Conservation (phyloP, 2,113 vertebrate genomes). For the Bubo blakistoni region DNA sequence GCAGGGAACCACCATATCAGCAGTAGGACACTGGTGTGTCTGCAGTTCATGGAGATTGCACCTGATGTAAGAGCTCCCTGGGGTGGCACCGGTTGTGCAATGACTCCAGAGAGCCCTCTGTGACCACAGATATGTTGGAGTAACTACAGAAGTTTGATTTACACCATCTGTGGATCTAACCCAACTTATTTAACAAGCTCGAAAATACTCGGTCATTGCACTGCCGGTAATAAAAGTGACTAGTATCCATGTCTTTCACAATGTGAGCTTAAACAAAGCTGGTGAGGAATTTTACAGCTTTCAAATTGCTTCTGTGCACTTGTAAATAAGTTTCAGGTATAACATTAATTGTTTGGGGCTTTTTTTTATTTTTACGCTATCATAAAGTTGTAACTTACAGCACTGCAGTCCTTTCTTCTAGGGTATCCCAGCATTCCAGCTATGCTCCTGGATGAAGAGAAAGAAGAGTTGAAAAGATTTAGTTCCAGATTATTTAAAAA, state of each 20-base stretch:
- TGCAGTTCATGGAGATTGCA: not conserved
- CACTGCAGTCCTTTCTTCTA: not conserved
- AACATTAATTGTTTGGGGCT: not conserved
- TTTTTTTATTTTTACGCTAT: not conserved
- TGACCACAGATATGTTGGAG: not conserved
- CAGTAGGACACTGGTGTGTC: not conserved
- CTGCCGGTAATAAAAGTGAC: not conserved
- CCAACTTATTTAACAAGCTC: not conserved
- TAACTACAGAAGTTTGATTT: not conserved
- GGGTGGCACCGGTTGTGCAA: not conserved
- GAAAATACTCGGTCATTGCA: not conserved
- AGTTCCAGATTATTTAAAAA: not conserved
- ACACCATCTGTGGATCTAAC: not conserved
- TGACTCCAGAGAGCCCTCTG: not conserved
- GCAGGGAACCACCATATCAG: not conserved
- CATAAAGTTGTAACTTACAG: not conserved
- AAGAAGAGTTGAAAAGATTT: not conserved
- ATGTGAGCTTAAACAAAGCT: not conserved
- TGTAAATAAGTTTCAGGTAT: not conserved
- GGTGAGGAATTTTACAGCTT: not conserved
- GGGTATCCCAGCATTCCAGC: not conserved
- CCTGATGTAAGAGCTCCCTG: not conserved
- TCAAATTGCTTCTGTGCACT: not conserved
- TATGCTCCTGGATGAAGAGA: not conserved
- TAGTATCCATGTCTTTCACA: not conserved